phyloP scores from a whole-genome alignment of 2,888 invertebrate species.

The Trisateles emortualis region DNA sequence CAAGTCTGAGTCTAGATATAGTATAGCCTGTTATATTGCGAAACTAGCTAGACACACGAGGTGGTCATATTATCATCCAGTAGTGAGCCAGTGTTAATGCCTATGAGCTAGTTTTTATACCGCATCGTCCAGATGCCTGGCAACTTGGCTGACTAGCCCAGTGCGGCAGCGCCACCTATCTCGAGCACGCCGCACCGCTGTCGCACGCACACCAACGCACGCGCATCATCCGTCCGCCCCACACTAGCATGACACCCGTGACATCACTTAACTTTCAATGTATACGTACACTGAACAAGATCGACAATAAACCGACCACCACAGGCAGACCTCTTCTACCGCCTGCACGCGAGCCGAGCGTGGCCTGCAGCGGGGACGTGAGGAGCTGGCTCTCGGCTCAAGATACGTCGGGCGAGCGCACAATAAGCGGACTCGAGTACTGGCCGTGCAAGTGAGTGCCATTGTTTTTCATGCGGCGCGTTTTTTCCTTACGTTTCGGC shows the following conservation, averaged over 20 bases:
- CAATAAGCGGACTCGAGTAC: slow-evolving; percentile 64
- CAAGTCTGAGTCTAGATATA: no score
- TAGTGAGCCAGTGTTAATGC: background rate
- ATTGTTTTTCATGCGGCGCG: slow-evolving; percentile 76
- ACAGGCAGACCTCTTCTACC: slow-evolving; percentile 19
- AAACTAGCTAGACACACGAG: background rate
- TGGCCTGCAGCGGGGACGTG: slow-evolving; percentile 6
- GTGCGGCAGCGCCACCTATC: slow-evolving; percentile 50
- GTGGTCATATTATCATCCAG: background rate
- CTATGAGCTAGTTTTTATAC: slow-evolving; percentile 1
- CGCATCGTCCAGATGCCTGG: background rate
- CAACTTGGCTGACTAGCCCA: background rate
- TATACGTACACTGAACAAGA: slow-evolving; percentile 45
- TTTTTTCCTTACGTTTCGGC: slow-evolving; percentile 68
- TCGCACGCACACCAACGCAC: slow-evolving; percentile 50
- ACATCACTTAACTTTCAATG: slow-evolving; percentile 55
- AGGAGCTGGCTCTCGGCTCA: slow-evolving; percentile 36
- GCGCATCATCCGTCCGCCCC: slow-evolving; percentile 50
- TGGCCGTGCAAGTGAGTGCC: slow-evolving; percentile 71
- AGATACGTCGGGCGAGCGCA: slow-evolving; percentile 45
- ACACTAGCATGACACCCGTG: slow-evolving; percentile 48
- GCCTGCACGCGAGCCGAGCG: slow-evolving; percentile 6
- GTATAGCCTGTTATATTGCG: background rate
- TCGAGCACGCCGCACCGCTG: slow-evolving; percentile 37
- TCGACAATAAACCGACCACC: slow-evolving; percentile 27